Conservation (phyloP, 1,140 invertebrate species). For the Oreohelix idahoensis region DNA sequence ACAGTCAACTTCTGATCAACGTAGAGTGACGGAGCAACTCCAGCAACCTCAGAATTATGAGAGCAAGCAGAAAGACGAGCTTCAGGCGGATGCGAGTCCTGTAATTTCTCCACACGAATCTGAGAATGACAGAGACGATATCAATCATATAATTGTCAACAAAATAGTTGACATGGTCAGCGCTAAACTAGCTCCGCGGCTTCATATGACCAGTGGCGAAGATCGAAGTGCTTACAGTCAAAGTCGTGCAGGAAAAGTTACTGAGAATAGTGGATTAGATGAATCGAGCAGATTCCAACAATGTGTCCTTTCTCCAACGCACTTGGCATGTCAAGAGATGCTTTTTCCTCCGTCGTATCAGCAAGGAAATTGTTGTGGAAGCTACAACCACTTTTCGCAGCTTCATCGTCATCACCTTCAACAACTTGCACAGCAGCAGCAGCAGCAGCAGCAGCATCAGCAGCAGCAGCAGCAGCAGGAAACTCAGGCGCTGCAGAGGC, state of each 20-base stretch:
- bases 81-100: neutral
- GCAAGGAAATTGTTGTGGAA: neutral
- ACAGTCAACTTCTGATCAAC: neutral
- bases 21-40: neutral
- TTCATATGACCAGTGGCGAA: neutral
- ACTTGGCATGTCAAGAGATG: neutral
- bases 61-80: neutral
- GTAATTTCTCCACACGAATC: neutral
- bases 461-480: neutral
- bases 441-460: neutral
- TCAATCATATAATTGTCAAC: neutral
- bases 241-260: neutral
- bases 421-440: too few species aligned
- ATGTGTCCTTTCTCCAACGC: neutral
- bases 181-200: neutral
- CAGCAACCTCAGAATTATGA: neutral
- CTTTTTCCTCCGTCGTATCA: neutral
- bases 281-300: neutral
- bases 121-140: neutral
- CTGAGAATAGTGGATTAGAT: neutral
- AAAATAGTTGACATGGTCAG: neutral
- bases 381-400: neutral
- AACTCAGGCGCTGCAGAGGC: neutral
- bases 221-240: neutral
- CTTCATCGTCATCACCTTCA: neutral